These are phyloP conservation scores for Xestia c-nigrum DNA, from an alignment of 2,888 invertebrate species.

Conservation along the genomic window DNA sequence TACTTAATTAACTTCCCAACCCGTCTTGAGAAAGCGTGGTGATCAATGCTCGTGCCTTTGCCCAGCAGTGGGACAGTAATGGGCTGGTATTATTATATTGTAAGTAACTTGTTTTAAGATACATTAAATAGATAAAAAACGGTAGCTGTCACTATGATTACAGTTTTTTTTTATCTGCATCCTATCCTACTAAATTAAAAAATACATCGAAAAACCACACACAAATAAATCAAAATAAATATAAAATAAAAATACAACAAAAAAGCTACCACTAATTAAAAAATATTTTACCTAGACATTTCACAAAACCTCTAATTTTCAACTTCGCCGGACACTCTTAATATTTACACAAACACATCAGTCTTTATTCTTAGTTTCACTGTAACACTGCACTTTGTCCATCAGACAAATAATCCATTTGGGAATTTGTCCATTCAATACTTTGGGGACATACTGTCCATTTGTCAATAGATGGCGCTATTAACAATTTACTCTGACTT, in stretches of 20 bases:
- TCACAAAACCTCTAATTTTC: conserved; percentile 27
- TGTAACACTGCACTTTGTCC: conserved; percentile 42
- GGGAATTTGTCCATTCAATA: conserved; percentile 3
- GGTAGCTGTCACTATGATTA: background rate
- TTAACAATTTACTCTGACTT: background rate
- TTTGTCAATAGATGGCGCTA: conserved; percentile 43
- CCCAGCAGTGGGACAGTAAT: too few relatives aligned
- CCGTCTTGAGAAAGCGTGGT: too few relatives aligned
- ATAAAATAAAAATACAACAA: background rate
- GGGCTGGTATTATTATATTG: too few relatives aligned
- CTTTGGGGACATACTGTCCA: background rate
- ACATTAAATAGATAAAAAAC: background rate
- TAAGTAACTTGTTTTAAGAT: background rate
- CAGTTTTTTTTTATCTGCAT: background rate
- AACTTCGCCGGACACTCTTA: conserved; percentile 23
- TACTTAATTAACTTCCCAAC: conserved; percentile 6
- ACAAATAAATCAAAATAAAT: background rate
- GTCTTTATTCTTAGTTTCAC: conserved; percentile 53
- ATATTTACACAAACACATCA: conserved; percentile 58
- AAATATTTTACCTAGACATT: conserved; percentile 10
- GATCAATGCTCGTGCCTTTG: too few relatives aligned
- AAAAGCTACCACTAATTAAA: background rate
- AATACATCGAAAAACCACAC: background rate
- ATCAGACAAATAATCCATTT: background rate
- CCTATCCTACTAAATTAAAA: background rate